phyloP scores from a whole-genome alignment of 1,140 invertebrate species.

The Odontomachus brunneus region DNA sequence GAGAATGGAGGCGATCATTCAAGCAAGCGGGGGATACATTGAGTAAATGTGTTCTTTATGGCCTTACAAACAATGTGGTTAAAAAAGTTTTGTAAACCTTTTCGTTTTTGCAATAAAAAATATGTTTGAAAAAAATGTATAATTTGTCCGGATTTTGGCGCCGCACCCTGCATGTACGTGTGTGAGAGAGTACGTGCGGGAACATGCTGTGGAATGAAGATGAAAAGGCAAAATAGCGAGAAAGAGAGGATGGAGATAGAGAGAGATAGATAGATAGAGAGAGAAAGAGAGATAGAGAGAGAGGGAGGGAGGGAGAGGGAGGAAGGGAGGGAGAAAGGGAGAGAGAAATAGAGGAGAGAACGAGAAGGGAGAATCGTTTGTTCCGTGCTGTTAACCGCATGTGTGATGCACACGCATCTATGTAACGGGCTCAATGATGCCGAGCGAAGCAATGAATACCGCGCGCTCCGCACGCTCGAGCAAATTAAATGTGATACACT shows the following conservation, averaged over 20 bases:
- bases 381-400: conserved; percentile 66
- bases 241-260: background rate
- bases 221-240: background rate
- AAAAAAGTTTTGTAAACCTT: no score
- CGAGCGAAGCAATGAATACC: conserved; percentile 65
- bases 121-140: no score
- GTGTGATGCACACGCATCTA: conserved; percentile 39
- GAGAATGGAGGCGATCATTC: no score
- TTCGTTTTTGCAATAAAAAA: no score
- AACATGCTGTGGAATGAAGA: background rate
- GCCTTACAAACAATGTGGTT: no score
- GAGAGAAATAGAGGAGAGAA: background rate
- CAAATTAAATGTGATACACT: conserved; percentile 67
- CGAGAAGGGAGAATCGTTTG: conserved; percentile 46
- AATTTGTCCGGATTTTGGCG: no score
- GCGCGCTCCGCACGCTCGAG: conserved; percentile 37
- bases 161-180: no score
- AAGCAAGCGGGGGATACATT: no score
- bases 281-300: background rate
- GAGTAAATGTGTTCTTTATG: no score
- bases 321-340: background rate
- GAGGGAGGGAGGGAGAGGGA: background rate
- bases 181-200: background rate
- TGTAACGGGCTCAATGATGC: conserved; percentile 64
- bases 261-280: no score